A percentile compares a stretch with the other conserved stretches of the same genome.
Evolutionary conservation across 2,888 invertebrate species (phyloP).

Genomic region (Chrysotoxum bicinctum): DNA sequence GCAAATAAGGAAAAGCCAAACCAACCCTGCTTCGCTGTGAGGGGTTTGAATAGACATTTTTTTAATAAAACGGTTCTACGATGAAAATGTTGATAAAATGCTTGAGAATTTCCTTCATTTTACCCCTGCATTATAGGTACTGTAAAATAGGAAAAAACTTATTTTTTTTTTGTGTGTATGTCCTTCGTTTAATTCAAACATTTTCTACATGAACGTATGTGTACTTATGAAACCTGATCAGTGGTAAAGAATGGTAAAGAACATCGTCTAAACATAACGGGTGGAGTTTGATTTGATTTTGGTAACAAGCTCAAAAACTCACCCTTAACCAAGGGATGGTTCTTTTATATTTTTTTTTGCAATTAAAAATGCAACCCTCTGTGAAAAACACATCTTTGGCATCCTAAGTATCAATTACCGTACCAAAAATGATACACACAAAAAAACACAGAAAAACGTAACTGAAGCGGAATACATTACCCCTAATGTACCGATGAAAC

Average conservation of each 20-base stretch:
- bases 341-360: constrained; percentile 20
- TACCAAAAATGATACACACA: background rate
- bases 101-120: constrained; percentile 40
- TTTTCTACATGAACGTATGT: background rate
- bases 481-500: constrained; percentile 28
- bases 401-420: constrained; percentile 68
- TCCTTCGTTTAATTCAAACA: background rate
- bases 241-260: background rate
- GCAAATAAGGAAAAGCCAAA: constrained; percentile 25
- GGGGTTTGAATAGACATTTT: constrained; percentile 30
- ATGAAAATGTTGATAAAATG: constrained; percentile 38
- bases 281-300: constrained; percentile 1
- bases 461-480: constrained; percentile 48
- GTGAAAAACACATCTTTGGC: constrained; percentile 50
- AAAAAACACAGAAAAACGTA: background rate
- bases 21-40: background rate
- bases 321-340: background rate
- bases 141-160: background rate
- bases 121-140: constrained; percentile 25
- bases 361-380: constrained; percentile 66
- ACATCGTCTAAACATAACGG: constrained; percentile 14
- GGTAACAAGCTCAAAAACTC: background rate
- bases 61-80: constrained; percentile 36
- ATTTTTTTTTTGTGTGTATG: background rate
- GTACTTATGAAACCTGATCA: constrained; percentile 23